A percentile compares a stretch with the other conserved stretches of the same genome.
phyloP scores from a whole-genome alignment of 2,888 invertebrate genomes.

The Thysanoteuthis rhombus region DNA sequence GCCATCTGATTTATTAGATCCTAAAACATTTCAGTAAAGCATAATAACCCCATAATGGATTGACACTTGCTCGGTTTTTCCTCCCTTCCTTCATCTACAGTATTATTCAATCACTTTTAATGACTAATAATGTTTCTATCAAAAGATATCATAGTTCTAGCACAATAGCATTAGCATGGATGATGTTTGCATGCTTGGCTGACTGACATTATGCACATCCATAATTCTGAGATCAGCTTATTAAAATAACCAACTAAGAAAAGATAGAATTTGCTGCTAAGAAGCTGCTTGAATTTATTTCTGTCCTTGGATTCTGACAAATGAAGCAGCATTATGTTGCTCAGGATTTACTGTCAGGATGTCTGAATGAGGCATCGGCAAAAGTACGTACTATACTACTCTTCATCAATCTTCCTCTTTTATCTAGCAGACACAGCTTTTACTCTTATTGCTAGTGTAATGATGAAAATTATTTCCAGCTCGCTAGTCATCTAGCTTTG shows the following conservation, averaged over 20 bases:
- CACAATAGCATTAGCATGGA: not conserved
- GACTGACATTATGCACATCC: not conserved
- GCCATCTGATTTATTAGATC: not conserved
- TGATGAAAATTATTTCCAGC: not conserved
- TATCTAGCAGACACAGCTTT: not conserved
- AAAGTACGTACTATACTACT: not conserved
- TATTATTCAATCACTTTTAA: not conserved
- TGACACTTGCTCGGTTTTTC: not conserved
- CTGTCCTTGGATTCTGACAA: not conserved
- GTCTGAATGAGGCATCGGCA: not conserved
- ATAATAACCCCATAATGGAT: not conserved
- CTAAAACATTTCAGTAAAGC: not conserved
- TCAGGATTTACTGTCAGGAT: not conserved
- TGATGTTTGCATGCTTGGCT: not conserved
- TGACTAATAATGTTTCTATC: not conserved
- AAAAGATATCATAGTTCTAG: not conserved
- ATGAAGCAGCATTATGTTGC: not conserved
- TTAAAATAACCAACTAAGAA: conserved; percentile 12
- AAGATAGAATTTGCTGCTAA: not conserved
- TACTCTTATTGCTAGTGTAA: not conserved
- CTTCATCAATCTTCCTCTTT: not conserved
- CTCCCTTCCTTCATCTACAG: not conserved
- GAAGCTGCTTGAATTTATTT: not conserved
- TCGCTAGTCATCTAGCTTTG: not conserved
- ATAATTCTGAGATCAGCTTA: not conserved